These are phyloP conservation scores for Diceros bicornis DNA, from an alignment of 2,797 vertebrate genomes.

Conservation along the genomic window DNA sequence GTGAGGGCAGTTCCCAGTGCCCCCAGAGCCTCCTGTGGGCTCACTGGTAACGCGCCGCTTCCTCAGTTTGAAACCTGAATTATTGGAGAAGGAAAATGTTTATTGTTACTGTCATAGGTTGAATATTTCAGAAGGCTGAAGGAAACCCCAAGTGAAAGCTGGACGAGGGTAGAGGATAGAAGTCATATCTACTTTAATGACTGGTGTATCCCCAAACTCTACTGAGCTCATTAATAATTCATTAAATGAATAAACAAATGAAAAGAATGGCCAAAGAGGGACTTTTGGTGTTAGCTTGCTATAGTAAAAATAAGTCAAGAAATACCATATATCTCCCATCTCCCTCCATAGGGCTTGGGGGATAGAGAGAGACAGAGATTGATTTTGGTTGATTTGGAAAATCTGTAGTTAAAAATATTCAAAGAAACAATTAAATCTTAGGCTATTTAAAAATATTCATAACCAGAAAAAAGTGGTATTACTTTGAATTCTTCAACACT, in stretches of 20 bases:
- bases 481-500: conserved; percentile 28
- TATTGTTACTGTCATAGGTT: background rate
- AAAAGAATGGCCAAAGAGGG: background rate
- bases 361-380: background rate
- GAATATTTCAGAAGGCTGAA: conserved; percentile 11
- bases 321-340: background rate
- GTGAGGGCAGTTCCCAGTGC: conserved; percentile 95
- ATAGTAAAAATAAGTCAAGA: background rate
- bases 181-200: background rate
- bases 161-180: background rate
- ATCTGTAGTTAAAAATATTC: background rate
- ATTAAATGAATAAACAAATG: background rate
- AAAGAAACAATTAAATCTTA: conserved; percentile 19
- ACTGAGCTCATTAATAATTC: background rate
- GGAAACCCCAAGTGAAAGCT: background rate
- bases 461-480: background rate
- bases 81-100: conserved; percentile 47
- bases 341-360: background rate
- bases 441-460: conserved; percentile 52
- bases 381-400: background rate
- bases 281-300: background rate
- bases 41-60: conserved; percentile 93
- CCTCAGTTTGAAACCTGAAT: conserved; percentile 96
- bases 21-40: conserved; percentile 92
- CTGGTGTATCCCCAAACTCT: background rate